Evolutionary conservation across 2,113 vertebrate species (phyloP).

Genomic region (Psephotus haematonotus): DNA sequence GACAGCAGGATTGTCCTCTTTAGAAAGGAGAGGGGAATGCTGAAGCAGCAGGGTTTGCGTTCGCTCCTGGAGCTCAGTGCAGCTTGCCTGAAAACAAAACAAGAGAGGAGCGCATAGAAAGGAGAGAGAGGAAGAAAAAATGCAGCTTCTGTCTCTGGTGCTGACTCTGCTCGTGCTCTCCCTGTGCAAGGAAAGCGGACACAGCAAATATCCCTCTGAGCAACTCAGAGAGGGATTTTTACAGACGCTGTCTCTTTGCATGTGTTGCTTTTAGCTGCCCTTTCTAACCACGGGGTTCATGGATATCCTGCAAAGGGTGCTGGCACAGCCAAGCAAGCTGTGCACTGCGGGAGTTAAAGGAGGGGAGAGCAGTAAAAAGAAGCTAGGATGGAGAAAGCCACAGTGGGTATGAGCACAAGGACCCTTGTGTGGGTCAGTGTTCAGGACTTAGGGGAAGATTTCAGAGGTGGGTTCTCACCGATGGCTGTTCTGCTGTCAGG

Average conservation of each 20-base stretch:
- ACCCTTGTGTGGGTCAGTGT: background rate
- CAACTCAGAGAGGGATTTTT: background rate
- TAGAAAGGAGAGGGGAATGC: background rate
- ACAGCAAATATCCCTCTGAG: background rate
- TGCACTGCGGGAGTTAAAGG: fast-evolving
- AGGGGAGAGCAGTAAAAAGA: background rate
- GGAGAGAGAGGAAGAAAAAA: background rate
- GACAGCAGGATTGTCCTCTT: background rate
- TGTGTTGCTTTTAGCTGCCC: background rate
- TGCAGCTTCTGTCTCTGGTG: slow-evolving; percentile 48
- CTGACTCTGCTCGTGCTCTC: background rate
- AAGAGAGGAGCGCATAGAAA: background rate
- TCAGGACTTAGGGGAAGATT: background rate
- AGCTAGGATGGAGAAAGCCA: background rate
- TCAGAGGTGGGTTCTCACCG: background rate
- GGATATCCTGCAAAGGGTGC: background rate
- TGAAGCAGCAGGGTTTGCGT: background rate
- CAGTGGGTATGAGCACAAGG: background rate
- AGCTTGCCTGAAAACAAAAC: background rate
- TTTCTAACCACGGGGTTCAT: background rate
- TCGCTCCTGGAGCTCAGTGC: background rate
- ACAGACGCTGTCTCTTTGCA: background rate
- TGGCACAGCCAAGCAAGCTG: background rate
- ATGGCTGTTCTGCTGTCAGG: background rate
- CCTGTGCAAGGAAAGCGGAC: background rate